Evolutionary conservation across 1,140 invertebrate species (phyloP).

Genomic region (Maniola jurtina): DNA sequence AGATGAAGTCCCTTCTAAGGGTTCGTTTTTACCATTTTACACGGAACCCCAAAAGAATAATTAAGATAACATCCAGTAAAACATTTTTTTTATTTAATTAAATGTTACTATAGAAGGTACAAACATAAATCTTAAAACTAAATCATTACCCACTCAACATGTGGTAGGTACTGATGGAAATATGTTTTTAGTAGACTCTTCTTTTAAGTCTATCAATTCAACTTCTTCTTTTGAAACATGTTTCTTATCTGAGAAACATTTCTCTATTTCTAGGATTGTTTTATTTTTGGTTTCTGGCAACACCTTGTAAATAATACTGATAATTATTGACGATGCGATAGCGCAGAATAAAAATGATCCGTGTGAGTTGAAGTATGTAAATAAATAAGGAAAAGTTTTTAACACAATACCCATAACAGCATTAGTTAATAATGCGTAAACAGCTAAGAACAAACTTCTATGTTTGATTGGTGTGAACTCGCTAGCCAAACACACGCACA

Average conservation of each 20-base stretch:
- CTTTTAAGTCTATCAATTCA: neutral
- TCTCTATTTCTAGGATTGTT: slow-evolving; percentile 34
- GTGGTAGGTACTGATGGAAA: too few species aligned
- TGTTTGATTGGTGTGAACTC: slow-evolving; percentile 29
- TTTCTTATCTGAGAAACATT: neutral
- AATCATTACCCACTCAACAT: too few species aligned
- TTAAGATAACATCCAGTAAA: too few species aligned
- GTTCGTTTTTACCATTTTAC: too few species aligned
- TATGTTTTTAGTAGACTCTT: neutral
- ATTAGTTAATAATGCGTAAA: slow-evolving; percentile 18
- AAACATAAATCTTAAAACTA: too few species aligned
- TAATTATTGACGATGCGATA: slow-evolving; percentile 15
- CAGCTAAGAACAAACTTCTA: slow-evolving; percentile 16
- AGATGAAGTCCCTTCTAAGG: too few species aligned
- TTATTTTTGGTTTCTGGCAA: slow-evolving; percentile 37
- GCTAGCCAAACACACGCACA: slow-evolving; percentile 20
- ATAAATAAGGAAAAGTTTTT: slow-evolving; percentile 32
- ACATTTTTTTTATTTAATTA: too few species aligned
- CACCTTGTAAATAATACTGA: slow-evolving; percentile 27
- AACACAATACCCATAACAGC: slow-evolving; percentile 14
- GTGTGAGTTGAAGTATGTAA: slow-evolving; percentile 25
- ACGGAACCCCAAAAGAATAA: too few species aligned
- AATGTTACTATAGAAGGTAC: too few species aligned
- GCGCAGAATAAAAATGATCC: slow-evolving; percentile 34
- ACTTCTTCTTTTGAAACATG: neutral